A percentile compares a stretch with the other conserved stretches of the same genome.
phyloP scores from a whole-genome alignment of 2,797 vertebrate species.

The Sebastes baramenuke region DNA sequence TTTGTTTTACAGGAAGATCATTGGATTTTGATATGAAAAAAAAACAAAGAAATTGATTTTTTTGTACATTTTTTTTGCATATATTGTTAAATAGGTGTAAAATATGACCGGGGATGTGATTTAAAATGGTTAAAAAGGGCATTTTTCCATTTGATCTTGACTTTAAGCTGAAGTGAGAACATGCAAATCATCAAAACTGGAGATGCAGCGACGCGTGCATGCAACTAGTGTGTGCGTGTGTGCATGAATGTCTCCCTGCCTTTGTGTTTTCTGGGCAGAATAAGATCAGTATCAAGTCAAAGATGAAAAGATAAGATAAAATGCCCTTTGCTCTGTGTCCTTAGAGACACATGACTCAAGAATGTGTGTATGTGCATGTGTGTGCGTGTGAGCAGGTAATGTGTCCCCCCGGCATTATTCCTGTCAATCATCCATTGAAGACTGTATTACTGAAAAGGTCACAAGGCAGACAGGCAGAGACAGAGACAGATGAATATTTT shows the following conservation, averaged over 20 bases:
- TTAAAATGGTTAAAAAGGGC: too few relatives aligned
- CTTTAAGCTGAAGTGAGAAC: background rate
- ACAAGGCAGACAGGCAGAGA: slow-evolving; percentile 32
- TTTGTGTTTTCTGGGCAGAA: slow-evolving; percentile 38
- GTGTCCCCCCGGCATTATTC: slow-evolving; percentile 21
- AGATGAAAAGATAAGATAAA: slow-evolving; percentile 60
- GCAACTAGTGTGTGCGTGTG: background rate
- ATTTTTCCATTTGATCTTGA: too few relatives aligned
- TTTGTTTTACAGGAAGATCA: too few relatives aligned
- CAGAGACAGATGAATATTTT: slow-evolving; percentile 13
- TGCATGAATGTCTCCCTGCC: background rate
- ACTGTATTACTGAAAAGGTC: slow-evolving; percentile 75
- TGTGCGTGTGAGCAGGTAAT: slow-evolving; percentile 22
- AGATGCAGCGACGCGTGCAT: background rate
- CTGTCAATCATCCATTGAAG: slow-evolving; percentile 62
- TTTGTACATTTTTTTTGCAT: too few relatives aligned
- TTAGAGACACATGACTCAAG: slow-evolving; percentile 39
- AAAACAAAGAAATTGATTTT: too few relatives aligned
- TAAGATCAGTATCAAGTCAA: slow-evolving; percentile 30
- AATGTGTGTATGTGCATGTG: background rate
- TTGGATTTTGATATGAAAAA: too few relatives aligned
- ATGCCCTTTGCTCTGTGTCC: slow-evolving; percentile 57
- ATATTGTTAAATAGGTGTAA: too few relatives aligned
- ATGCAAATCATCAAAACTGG: slow-evolving; percentile 2
- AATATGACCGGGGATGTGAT: too few relatives aligned